Base-by-base conservation (phyloP, 2,888 invertebrate species). In the Synanthedon formicaeformis region DNA sequence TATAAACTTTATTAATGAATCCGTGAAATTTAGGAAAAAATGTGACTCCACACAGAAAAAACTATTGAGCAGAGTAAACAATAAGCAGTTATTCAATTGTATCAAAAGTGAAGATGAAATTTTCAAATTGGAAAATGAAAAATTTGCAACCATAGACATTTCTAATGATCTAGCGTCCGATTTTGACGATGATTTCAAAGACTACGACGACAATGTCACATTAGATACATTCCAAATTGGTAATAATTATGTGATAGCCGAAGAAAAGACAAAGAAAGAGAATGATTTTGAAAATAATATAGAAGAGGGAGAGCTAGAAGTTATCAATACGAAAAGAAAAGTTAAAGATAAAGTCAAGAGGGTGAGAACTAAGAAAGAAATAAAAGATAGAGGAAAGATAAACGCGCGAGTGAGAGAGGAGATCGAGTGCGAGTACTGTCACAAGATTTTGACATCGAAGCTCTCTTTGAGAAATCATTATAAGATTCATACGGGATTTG, bases 401-500 rank as follows among this genome's bases (percentile, higher is more conserved):
- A 50, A 62, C 27, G 4, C 65, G 56, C 23, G 61, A 64, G 27
- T 34, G 64, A 65, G 51, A 62, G 78, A 80, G 41, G 71, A 74
- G 57, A 75, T 84, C 11, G 75, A 84, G 54, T 86, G 85, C 64
- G 82, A 84, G 64, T 71, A 77, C 55, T 86, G 85, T 52, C 78
- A 84, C 57, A 86, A 86, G 52, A 69, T 81, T 40, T 60, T 85
- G 40, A 80, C 83, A 0, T 85, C 84, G 0, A 81, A 78, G 54
- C 54, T 81, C 50, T 85, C 85, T 0, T 56, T 85, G 48, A 59
- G 83, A 5, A 85, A 84, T 56, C 86, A 86, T 74, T 77, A 81
- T 52, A 86, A 86, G 54, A 86, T 85, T 54, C 85, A 86, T 54
- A 83, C 82, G 0, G 85, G 85, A 0, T 84, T 85, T 58, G 82